phyloP scores from a whole-genome alignment of 1,140 invertebrate species.

The Hypothenemus hampei region DNA sequence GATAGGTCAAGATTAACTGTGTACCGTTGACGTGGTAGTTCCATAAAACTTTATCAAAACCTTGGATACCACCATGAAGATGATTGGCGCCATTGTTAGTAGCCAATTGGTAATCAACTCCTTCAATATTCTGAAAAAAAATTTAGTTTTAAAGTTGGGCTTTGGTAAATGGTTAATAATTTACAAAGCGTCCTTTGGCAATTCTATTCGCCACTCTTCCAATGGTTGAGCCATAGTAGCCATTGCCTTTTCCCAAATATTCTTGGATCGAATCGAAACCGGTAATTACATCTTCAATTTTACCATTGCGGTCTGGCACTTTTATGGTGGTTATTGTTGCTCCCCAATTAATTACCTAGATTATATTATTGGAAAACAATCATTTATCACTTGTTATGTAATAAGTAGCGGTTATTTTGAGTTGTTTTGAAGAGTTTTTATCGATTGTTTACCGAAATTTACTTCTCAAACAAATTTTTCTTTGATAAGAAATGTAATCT shows the following conservation, averaged over 20 bases:
- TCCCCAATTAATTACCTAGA: slow-evolving; percentile 69
- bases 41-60: slow-evolving; percentile 75
- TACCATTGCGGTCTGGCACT: slow-evolving; percentile 64
- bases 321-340: slow-evolving; percentile 70
- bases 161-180: not conserved
- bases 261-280: slow-evolving; percentile 71
- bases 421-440: too few species aligned
- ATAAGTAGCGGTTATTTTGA: too few species aligned
- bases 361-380: too few species aligned
- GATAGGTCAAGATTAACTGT: slow-evolving; percentile 42
- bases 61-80: slow-evolving; percentile 80
- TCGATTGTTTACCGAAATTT: too few species aligned
- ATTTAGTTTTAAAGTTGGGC: too few species aligned
- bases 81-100: slow-evolving; percentile 69
- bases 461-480: too few species aligned
- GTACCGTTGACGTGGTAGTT: slow-evolving; percentile 39
- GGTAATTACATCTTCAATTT: slow-evolving; percentile 63
- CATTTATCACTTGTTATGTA: too few species aligned
- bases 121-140: slow-evolving; percentile 53
- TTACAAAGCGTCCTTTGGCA: slow-evolving; percentile 57
- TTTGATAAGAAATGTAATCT: too few species aligned
- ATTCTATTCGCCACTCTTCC: slow-evolving; percentile 87
- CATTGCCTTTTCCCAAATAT: slow-evolving; percentile 53
- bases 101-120: slow-evolving; percentile 61
- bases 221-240: slow-evolving; percentile 77